Percentiles rank a stretch among this genome's conserved stretches.
These are phyloP conservation scores for Champsocephalus gunnari DNA, from an alignment of 2,797 vertebrate species.

Conservation along the genomic window DNA sequence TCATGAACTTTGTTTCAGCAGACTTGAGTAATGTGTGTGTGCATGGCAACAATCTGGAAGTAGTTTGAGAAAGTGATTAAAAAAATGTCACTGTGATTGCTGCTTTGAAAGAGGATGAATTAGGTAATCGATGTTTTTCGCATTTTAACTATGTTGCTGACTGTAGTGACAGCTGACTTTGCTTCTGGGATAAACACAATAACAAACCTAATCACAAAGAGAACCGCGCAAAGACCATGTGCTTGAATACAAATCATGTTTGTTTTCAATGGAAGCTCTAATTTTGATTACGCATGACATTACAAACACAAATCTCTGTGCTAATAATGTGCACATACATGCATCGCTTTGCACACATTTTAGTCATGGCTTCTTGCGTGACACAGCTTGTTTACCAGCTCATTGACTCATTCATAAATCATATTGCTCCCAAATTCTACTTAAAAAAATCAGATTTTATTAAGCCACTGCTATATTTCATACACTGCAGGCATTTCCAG, in stretches of 20 bases:
- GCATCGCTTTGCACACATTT: conserved; percentile 3
- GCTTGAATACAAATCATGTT: background rate
- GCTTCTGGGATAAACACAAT: conserved; percentile 36
- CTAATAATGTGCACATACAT: background rate
- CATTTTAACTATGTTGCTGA: background rate
- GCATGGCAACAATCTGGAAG: background rate
- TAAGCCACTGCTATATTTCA: background rate
- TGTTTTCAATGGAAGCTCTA: background rate
- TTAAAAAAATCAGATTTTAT: background rate
- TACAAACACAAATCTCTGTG: background rate
- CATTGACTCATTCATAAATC: conserved; percentile 3
- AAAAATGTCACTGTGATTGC: background rate
- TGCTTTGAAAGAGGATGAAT: background rate
- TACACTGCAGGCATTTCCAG: background rate
- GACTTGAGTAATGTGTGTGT: background rate
- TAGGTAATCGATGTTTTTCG: background rate
- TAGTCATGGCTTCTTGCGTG: conserved; percentile 25
- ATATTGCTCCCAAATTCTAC: conserved; percentile 15
- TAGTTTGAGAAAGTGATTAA: background rate
- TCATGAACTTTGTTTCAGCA: background rate
- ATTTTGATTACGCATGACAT: background rate
- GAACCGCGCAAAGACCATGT: background rate
- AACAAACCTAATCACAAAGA: conserved; percentile 4
- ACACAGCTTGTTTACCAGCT: conserved; percentile 37
- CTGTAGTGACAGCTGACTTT: conserved; percentile 2